Percentiles rank a stretch among this genome's conserved stretches.
Conservation (phyloP, 2,888 invertebrate species). For the Aspidiotus rigidus region DNA sequence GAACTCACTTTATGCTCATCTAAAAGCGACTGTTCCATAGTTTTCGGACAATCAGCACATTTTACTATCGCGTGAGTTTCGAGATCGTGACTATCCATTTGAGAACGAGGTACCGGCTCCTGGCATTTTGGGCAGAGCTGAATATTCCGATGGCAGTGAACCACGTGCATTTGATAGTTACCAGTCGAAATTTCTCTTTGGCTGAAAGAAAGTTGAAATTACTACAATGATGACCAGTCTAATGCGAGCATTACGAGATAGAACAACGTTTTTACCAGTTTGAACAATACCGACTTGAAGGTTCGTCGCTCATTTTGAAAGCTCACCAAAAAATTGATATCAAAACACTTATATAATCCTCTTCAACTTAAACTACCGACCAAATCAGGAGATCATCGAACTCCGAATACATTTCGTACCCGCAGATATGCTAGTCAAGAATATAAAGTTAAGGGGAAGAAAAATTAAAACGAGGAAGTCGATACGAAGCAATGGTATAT, state of each 20-base stretch:
- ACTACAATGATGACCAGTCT: too few relatives aligned
- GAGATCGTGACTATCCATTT: slow-evolving; percentile 51
- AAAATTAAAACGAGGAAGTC: too few relatives aligned
- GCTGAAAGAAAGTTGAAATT: slow-evolving; percentile 45
- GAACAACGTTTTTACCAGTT: not conserved
- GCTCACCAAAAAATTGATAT: not conserved
- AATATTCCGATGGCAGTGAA: slow-evolving; percentile 61
- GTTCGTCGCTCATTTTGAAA: slow-evolving; percentile 9
- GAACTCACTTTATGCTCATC: slow-evolving; percentile 36
- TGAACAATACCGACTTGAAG: not conserved
- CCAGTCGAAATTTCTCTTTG: slow-evolving; percentile 57
- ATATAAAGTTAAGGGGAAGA: too few relatives aligned
- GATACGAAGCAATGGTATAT: too few relatives aligned
- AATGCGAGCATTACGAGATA: not conserved
- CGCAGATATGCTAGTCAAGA: too few relatives aligned
- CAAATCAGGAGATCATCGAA: too few relatives aligned
- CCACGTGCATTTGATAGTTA: slow-evolving; percentile 61
- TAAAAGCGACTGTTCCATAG: slow-evolving; percentile 42
- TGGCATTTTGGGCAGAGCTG: slow-evolving; percentile 57
- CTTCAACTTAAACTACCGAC: too few relatives aligned
- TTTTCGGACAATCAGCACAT: slow-evolving; percentile 44
- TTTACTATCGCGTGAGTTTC: slow-evolving; percentile 45
- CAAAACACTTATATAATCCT: too few relatives aligned
- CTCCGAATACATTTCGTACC: too few relatives aligned
- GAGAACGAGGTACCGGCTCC: slow-evolving; percentile 54